Percentiles rank a stretch among this genome's conserved stretches.
These are phyloP conservation scores for Nyctibius grandis DNA, from an alignment of 2,797 vertebrate species.

Conservation along the genomic window DNA sequence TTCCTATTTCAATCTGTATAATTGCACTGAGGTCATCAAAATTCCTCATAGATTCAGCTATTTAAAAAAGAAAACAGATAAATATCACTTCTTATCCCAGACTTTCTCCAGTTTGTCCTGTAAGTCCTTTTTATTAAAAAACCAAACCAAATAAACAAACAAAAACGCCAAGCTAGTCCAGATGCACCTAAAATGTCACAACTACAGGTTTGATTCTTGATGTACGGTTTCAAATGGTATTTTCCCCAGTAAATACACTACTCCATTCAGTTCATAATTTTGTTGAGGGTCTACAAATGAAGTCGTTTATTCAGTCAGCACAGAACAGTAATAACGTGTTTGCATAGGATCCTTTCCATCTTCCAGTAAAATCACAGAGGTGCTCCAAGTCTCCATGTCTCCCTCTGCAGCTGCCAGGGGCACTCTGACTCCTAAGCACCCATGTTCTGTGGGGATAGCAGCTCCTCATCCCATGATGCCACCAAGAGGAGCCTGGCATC, in stretches of 20 bases:
- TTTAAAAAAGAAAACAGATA: background rate
- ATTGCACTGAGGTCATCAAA: background rate
- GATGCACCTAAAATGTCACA: background rate
- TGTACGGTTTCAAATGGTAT: background rate
- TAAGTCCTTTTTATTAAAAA: background rate
- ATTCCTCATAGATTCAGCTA: background rate
- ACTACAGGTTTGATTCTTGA: background rate
- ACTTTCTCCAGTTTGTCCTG: background rate
- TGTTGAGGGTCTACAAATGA: background rate
- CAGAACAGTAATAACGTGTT: background rate
- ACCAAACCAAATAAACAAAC: background rate
- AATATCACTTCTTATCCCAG: background rate
- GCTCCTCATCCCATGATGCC: background rate
- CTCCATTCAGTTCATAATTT: background rate
- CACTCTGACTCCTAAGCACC: background rate
- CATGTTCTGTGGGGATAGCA: too few species aligned
- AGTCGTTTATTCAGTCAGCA: background rate
- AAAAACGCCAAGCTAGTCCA: background rate
- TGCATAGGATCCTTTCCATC: background rate
- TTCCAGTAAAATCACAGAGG: background rate
- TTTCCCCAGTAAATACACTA: background rate
- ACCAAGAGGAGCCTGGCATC: background rate
- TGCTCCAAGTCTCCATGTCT: background rate
- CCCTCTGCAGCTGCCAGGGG: background rate
- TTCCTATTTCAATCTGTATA: background rate